Evolutionary conservation across 2,797 vertebrate species (phyloP).

Genomic region (Lacerta bilineata): DNA sequence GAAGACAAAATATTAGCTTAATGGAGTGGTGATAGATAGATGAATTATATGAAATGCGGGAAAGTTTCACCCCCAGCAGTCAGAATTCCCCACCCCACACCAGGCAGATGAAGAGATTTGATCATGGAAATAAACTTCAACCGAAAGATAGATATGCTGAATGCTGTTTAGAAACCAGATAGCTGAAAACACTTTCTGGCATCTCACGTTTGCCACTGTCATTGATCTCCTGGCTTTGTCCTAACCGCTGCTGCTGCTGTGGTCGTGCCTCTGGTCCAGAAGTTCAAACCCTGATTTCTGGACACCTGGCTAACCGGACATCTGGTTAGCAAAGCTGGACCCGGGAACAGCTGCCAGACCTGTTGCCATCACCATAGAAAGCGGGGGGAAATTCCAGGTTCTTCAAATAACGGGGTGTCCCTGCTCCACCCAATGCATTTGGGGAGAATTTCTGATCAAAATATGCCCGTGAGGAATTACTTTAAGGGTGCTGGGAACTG

Average conservation of each 20-base stretch:
- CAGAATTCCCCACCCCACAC: slow-evolving; percentile 15
- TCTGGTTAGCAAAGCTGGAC: no score
- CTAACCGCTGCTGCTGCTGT: no score
- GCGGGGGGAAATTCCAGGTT: no score
- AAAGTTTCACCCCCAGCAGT: neutral
- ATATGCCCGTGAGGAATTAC: no score
- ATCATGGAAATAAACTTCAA: slow-evolving; percentile 5
- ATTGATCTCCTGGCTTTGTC: no score
- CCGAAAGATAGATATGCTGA: neutral
- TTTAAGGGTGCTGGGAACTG: no score
- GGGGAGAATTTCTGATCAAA: no score
- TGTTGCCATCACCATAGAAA: no score
- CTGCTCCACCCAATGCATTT: no score
- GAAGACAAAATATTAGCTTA: neutral
- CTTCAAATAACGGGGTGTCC: no score
- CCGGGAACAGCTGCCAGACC: no score
- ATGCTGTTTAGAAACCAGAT: neutral
- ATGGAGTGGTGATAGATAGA: neutral
- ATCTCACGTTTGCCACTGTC: slow-evolving; percentile 12
- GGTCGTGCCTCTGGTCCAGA: neutral
- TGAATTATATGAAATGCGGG: neutral
- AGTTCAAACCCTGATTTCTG: neutral
- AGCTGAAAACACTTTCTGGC: neutral
- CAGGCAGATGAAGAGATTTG: neutral
- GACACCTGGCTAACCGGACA: no score